phyloP scores from a whole-genome alignment of 2,113 vertebrate genomes.

The Aix galericulata region DNA sequence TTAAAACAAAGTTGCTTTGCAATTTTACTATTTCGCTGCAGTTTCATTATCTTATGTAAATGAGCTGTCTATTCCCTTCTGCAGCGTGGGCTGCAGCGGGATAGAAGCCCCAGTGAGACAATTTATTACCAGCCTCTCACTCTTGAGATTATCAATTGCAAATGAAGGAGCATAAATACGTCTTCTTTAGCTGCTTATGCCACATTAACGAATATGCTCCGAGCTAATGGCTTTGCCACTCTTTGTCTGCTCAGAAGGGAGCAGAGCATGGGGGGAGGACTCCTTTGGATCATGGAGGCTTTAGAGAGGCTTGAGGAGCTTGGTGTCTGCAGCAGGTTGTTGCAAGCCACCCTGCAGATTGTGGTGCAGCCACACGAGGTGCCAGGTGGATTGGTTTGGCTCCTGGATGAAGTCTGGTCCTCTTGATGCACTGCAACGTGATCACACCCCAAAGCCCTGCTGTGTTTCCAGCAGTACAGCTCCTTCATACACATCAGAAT shows the following conservation, averaged over 20 bases:
- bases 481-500: rapidly evolving
- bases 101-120: conserved; percentile 39
- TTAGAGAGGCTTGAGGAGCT: background rate
- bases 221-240: conserved; percentile 25
- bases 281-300: background rate
- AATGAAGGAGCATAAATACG: conserved; percentile 62
- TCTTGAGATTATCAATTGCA: conserved; percentile 58
- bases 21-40: conserved; percentile 41
- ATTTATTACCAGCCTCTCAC: conserved; percentile 59
- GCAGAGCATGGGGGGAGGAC: rapidly evolving
- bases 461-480: rapidly evolving
- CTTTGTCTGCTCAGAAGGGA: background rate
- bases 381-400: rapidly evolving
- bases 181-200: conserved; percentile 59
- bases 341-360: background rate
- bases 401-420: background rate
- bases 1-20: conserved; percentile 59
- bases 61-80: conserved; percentile 41
- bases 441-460: background rate
- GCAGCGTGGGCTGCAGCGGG: background rate
- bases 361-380: rapidly evolving
- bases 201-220: conserved; percentile 27
- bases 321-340: background rate
- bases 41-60: conserved; percentile 72
- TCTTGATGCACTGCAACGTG: background rate